Evolutionary conservation across 2,888 invertebrate species (phyloP), one percentile per base, ranked within the genome.

Genomic region (Andrena dorsata): DNA sequence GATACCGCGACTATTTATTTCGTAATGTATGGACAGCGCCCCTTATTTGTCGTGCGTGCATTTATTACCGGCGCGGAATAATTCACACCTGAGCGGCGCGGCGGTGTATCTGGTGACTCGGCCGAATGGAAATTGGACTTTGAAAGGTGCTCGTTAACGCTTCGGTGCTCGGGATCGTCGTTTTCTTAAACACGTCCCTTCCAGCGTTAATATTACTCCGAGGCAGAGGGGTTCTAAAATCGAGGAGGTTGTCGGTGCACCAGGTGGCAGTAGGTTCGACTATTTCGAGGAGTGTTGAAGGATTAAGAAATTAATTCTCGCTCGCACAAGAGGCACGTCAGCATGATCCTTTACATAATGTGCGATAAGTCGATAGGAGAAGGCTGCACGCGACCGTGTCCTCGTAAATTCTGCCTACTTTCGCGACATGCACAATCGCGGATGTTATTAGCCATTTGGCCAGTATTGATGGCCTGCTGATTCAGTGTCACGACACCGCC

Each of bases 401-500:
- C 76, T 30, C 66, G 77, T 74, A 77, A 83, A 77, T 83, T 51
- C 26, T 56, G 53, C 51, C 74, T 74, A 83, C 83, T 83, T 77
- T 77, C 82, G 72, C 65, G 69, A 65, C 73, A 58, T 68, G 64
- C 63, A 66, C 74, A 77, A 74, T 74, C 83, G 56, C 74, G 76
- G 76, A 79, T 68, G 77, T 86, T 87, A 86, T 86, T 83, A 85
- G 79, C 80, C 82, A 82, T 84, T 85, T 84, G 86, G 84, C 84
- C 80, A 77, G 75, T 83, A 76, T 73, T 70, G 16, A 26, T n/a
- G 80, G 86, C 81, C 84, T 41, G 76, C 80, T 68, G 75, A 86
- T 84, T 83, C 85, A 86, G 86, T 86, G 89, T 79, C 88, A 89
- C 81, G 88, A 83, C 74, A 77, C 74, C 73, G 80, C 75, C 79